Conservation (phyloP, 2,888 invertebrate species). For the Hipparchia semele region DNA sequence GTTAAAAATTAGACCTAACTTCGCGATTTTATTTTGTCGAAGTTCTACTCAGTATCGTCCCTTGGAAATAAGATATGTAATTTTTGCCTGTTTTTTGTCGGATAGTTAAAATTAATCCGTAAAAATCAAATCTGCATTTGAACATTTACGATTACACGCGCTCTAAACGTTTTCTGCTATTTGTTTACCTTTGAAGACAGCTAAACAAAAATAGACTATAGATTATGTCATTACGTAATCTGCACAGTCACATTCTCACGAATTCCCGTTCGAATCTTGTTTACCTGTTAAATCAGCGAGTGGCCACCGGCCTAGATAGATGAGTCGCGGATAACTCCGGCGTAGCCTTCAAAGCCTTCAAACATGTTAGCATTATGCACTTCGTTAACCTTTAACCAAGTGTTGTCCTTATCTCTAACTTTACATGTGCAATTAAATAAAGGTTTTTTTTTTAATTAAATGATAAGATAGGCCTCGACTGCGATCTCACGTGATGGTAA, state of each 20-base stretch:
- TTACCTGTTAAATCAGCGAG: constrained; percentile 35
- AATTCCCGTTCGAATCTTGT: constrained; percentile 34
- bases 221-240: not conserved
- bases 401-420: not conserved
- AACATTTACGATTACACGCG: too few species aligned
- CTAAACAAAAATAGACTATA: not conserved
- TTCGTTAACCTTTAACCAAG: constrained; percentile 20
- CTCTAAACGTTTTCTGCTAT: too few species aligned
- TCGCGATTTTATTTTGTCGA: too few species aligned
- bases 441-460: not conserved
- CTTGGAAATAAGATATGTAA: too few species aligned
- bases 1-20: too few species aligned
- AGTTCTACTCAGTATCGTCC: too few species aligned
- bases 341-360: constrained; percentile 15
- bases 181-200: too few species aligned
- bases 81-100: too few species aligned
- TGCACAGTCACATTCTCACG: constrained; percentile 53
- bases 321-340: constrained; percentile 19
- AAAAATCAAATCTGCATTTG: too few species aligned
- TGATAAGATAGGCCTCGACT: too few species aligned
- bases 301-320: constrained; percentile 39
- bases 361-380: constrained; percentile 28
- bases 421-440: not conserved
- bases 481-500: too few species aligned
- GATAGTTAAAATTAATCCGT: too few species aligned